phyloP scores from a whole-genome alignment of 1,140 invertebrate genomes.

The Protaetia brevitarsis region DNA sequence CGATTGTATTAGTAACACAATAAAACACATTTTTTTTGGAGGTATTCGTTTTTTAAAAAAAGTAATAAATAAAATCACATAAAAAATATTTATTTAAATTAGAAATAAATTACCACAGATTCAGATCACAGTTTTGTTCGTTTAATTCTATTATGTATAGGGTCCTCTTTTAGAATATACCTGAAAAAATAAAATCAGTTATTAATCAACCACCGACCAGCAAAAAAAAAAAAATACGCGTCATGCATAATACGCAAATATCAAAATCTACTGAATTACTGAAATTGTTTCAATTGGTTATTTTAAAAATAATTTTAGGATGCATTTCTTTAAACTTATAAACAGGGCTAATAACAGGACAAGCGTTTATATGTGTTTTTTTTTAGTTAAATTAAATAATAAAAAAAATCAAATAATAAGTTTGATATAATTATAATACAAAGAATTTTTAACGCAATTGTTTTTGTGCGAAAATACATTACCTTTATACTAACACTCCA shows the following conservation, averaged over 20 bases:
- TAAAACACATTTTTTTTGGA: no score
- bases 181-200: constrained; percentile 1
- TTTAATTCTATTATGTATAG: background rate
- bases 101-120: constrained; percentile 13
- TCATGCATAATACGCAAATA: no score
- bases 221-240: background rate
- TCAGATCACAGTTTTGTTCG: background rate
- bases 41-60: no score
- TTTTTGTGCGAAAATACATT: background rate
- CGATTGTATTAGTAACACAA: no score
- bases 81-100: no score
- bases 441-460: background rate
- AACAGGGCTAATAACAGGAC: background rate
- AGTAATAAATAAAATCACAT: no score
- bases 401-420: constrained; percentile 11
- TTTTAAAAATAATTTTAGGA: constrained; percentile 6
- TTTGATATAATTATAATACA: no score
- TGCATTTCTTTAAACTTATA: constrained; percentile 1
- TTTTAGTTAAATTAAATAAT: background rate
- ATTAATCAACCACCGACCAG: background rate
- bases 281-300: background rate
- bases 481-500: constrained; percentile 5
- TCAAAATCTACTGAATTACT: no score
- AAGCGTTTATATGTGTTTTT: background rate
- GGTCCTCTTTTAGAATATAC: background rate